Conservation (phyloP, 1,140 invertebrate species). For the Atta colombica region DNA sequence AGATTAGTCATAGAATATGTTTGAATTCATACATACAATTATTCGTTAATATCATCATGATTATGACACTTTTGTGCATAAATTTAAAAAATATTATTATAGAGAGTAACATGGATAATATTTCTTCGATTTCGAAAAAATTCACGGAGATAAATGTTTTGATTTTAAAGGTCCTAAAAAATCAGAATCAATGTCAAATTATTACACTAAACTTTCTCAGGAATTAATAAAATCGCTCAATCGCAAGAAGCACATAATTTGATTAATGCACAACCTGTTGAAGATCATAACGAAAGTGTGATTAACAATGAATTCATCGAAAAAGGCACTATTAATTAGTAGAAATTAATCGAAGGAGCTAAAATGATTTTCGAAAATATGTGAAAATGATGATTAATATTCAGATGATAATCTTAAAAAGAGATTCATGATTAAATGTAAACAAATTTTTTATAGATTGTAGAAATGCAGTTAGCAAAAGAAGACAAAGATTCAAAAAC, state of each 20-base stretch:
- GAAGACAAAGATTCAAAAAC: conserved; percentile 74
- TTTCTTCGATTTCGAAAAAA: conserved; percentile 76
- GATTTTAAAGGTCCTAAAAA: conserved; percentile 77
- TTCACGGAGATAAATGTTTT: conserved; percentile 81
- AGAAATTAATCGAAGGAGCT: conserved; percentile 77
- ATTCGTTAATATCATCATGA: conserved; percentile 16
- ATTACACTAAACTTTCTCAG: conserved; percentile 71
- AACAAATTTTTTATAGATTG: conserved; percentile 66
- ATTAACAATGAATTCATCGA: conserved; percentile 79
- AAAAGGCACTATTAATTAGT: conserved; percentile 74
- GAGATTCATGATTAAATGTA: not conserved
- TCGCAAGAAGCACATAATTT: conserved; percentile 60
- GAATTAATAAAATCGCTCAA: conserved; percentile 76
- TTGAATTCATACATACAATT: not conserved
- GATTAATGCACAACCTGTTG: conserved; percentile 63
- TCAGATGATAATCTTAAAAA: not conserved
- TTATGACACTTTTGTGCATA: not conserved
- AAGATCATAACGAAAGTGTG: conserved; percentile 78
- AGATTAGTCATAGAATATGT: conserved; percentile 73
- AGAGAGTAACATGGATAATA: conserved; percentile 79
- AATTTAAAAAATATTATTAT: conserved; percentile 51
- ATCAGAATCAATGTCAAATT: conserved; percentile 77
- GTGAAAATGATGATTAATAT: conserved; percentile 81
- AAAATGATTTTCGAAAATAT: conserved; percentile 81
- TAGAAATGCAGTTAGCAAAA: conserved; percentile 82